Base-by-base conservation (phyloP, 2,797 vertebrate species). In the Lacerta agilis region DNA sequence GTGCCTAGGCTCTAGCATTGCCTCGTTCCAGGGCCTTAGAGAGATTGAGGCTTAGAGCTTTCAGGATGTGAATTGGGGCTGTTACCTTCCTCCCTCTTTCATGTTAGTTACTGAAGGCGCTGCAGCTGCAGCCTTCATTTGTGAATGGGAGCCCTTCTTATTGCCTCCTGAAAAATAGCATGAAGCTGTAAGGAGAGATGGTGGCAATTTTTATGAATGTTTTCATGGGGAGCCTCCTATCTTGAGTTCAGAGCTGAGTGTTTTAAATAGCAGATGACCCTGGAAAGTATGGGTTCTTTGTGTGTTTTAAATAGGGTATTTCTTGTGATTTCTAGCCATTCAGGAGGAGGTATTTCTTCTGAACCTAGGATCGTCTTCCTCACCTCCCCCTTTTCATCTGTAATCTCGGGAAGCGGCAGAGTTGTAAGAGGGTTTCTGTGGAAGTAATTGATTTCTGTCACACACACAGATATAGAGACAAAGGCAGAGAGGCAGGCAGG, bases 401-500 rank as follows among this genome's bases (percentile, higher is more conserved):
- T 95, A 96, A 93, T 93, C 95, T 86, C 33, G 88, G 94, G 95
- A 93, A 90, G 93, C 92, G 92, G 96, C 90, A 64, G 94, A 92
- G 94, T 88, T 92, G 95, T 96, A 96, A 96, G 95, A 91, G 96
- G 95, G 95, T 97, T 96, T 96, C 96, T 94, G 95, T 92, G 94
- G 95, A 96, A 96, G 96, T 96, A 96, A 97, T 96, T 97, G 96
- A 97, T 97, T 67, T 77, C 64, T 15, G 29, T 78, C 11, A 29
- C 20, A 6, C 95, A 95, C 93, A 89, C 17, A 92, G 93, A 10
- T 2, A 64, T 23, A 64, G 61, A 64, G 61, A 64, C 61, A 64
- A 64, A 64, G 61, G 20, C 61, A 64, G 61, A 64, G 61, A 18
- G 61, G 61, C 61, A 64, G 61, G 6, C 20, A 64, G 61, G 61